phyloP scores from a whole-genome alignment of 2,888 invertebrate genomes.

The Geotrupes spiniger region DNA sequence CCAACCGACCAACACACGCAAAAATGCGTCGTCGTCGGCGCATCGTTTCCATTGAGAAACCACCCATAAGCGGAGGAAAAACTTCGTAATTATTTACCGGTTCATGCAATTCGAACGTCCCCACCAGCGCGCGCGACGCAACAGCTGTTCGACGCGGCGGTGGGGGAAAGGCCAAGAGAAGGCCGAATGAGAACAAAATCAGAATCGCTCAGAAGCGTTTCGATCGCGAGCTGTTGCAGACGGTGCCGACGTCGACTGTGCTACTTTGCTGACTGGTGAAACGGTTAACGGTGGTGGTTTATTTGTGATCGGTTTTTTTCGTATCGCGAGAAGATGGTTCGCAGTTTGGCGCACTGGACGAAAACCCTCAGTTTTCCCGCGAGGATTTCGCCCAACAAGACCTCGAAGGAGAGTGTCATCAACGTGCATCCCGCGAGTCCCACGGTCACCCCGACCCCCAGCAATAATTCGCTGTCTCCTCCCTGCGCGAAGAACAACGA shows the following conservation, averaged over 20 bases:
- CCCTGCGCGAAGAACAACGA: conserved; percentile 42
- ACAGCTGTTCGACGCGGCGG: conserved; percentile 43
- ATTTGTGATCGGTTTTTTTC: neutral
- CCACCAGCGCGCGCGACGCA: conserved; percentile 26
- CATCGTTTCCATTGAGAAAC: too few relatives aligned
- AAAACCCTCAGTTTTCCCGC: conserved; percentile 88
- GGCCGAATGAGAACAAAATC: conserved; percentile 43
- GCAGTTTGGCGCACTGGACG: conserved; percentile 86
- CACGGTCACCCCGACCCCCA: conserved; percentile 63
- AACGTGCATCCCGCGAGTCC: conserved; percentile 56
- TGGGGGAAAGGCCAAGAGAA: conserved; percentile 47
- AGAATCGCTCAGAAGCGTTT: conserved; percentile 32
- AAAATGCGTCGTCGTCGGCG: too few relatives aligned
- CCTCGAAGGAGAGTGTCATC: conserved; percentile 64
- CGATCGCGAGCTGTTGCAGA: neutral
- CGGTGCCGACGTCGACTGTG: neutral
- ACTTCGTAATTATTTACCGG: conserved; percentile 11
- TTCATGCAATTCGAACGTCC: conserved; percentile 11
- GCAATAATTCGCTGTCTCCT: conserved; percentile 44
- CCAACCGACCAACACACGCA: too few relatives aligned
- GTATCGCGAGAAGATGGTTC: conserved; percentile 64
- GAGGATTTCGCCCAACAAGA: conserved; percentile 77
- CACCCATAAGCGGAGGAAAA: too few relatives aligned
- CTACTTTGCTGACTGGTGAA: neutral
- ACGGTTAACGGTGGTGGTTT: neutral